phyloP scores from a whole-genome alignment of 2,797 vertebrate species.

The Melopsittacus undulatus region DNA sequence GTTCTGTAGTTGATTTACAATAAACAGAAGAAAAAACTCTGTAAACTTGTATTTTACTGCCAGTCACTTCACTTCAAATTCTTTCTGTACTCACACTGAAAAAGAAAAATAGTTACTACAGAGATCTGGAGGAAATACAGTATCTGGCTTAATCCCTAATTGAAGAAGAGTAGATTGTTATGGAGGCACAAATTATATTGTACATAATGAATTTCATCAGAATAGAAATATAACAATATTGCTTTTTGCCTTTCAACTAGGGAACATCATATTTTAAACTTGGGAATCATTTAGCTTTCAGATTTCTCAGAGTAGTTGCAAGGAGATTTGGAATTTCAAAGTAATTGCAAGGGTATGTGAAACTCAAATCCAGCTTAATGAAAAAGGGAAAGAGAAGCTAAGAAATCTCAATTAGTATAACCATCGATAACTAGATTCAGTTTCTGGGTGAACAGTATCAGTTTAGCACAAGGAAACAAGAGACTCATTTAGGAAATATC shows the following conservation, averaged over 20 bases:
- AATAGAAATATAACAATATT: constrained; percentile 74
- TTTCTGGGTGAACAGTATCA: constrained; percentile 36
- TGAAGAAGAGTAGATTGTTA: constrained; percentile 71
- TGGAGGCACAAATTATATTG: constrained; percentile 67
- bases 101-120: constrained; percentile 9
- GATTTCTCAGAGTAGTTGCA: constrained; percentile 61
- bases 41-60: constrained; percentile 56
- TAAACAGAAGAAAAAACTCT: constrained; percentile 60
- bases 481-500: neutral
- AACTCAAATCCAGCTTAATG: constrained; percentile 54
- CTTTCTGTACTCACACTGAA: constrained; percentile 39
- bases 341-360: constrained; percentile 42
- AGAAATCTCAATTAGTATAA: constrained; percentile 52
- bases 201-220: constrained; percentile 75
- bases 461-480: constrained; percentile 4
- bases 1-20: constrained; percentile 60
- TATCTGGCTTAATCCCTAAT: constrained; percentile 66
- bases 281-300: constrained; percentile 69
- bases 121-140: constrained; percentile 15
- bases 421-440: constrained; percentile 33
- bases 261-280: constrained; percentile 69
- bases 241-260: constrained; percentile 66
- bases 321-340: constrained; percentile 67
- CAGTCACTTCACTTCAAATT: constrained; percentile 60
- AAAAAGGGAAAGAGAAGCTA: constrained; percentile 37